phyloP scores from a whole-genome alignment of 2,113 vertebrate species.

The Cyprinus carpio region DNA sequence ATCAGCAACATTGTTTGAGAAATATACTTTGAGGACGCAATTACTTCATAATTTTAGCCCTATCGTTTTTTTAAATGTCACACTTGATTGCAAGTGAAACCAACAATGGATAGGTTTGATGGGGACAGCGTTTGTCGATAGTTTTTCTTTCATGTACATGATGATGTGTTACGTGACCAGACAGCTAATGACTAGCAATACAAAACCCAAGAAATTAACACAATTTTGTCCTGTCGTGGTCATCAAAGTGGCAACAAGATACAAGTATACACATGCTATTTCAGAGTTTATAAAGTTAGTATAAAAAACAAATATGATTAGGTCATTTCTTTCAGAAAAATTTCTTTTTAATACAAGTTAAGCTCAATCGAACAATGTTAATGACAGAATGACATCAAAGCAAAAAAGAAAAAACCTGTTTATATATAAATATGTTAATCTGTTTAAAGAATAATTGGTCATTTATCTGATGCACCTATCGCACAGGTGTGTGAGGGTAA shows the following conservation, averaged over 20 bases:
- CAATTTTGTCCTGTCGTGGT: not conserved
- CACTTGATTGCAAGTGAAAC: slow-evolving; percentile 9
- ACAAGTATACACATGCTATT: not conserved
- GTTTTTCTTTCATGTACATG: not conserved
- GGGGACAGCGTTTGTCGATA: not conserved
- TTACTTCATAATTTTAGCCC: not conserved
- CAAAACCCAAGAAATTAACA: not conserved
- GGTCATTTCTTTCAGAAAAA: not conserved
- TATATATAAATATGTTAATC: too few species aligned
- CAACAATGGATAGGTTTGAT: slow-evolving; percentile 16
- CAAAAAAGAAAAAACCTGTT: too few species aligned
- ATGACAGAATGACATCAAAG: not conserved
- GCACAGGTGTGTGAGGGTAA: too few species aligned
- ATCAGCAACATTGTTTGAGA: slow-evolving; percentile 15
- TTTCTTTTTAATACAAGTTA: not conserved
- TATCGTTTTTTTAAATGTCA: not conserved
- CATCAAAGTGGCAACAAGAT: not conserved
- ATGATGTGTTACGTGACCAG: not conserved
- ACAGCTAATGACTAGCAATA: not conserved
- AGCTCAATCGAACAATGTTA: not conserved
- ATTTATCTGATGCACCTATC: too few species aligned
- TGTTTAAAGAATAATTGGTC: too few species aligned
- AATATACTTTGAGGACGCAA: not conserved
- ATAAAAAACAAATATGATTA: not conserved
- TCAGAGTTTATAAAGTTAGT: not conserved